Percentiles rank a stretch among this genome's conserved stretches.
Conservation (phyloP, 1,140 invertebrate species). For the Brachionus calyciflorus region DNA sequence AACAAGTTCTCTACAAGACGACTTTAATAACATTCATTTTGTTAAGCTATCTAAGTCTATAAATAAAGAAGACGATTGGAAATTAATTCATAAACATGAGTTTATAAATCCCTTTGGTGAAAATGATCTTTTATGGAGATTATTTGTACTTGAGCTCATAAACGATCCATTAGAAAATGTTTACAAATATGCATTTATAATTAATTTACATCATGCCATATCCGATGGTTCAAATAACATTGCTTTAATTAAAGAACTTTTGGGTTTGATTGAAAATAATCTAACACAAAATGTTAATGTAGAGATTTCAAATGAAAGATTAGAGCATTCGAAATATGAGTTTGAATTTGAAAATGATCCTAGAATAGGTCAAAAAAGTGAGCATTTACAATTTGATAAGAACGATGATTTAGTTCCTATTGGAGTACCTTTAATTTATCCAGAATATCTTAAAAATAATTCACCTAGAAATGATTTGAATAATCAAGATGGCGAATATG, state of each 20-base stretch:
- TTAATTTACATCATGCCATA: not conserved
- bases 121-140: conserved; percentile 5
- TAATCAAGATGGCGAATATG: not conserved
- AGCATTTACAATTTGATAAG: no score
- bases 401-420: no score
- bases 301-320: no score
- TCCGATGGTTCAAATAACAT: conserved; percentile 16
- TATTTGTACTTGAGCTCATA: not conserved
- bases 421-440: not conserved
- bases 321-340: not conserved
- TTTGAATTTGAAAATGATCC: conserved; percentile 1
- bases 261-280: not conserved
- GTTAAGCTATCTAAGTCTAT: not conserved
- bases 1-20: not conserved
- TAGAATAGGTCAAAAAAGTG: not conserved
- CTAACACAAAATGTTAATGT: not conserved
- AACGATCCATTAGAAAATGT: not conserved
- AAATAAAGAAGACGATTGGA: not conserved
- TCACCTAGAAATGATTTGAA: not conserved
- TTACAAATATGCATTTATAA: not conserved
- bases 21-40: not conserved
- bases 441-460: not conserved
- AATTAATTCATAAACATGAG: not conserved
- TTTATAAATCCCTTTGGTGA: not conserved
- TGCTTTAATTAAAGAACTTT: conserved; percentile 11